Conservation (phyloP, 2,888 invertebrate genomes). For the Hyppa rectilinea region DNA sequence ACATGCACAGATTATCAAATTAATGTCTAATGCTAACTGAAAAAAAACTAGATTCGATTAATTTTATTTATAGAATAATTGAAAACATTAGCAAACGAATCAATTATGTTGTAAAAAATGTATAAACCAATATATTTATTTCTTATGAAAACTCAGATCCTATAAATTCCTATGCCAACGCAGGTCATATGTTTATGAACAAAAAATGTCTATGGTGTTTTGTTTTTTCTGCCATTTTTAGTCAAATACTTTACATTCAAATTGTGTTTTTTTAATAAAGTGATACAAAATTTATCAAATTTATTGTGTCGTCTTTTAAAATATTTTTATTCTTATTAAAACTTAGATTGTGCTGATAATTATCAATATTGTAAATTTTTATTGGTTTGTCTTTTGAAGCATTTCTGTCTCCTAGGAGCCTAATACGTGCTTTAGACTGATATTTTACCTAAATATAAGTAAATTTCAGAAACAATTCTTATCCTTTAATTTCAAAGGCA, state of each 20-base stretch:
- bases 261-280: slow-evolving; percentile 81
- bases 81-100: not conserved
- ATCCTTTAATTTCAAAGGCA: slow-evolving; percentile 31
- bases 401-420: slow-evolving; percentile 61
- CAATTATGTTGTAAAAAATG: not conserved
- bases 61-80: not conserved
- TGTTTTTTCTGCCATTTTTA: slow-evolving; percentile 86
- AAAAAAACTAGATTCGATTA: not conserved
- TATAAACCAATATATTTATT: not conserved
- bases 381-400: slow-evolving; percentile 52
- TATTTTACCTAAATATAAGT: slow-evolving; percentile 59
- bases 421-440: slow-evolving; percentile 59
- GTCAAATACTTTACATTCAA: slow-evolving; percentile 88
- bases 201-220: slow-evolving; percentile 84
- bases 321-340: slow-evolving; percentile 75
- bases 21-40: not conserved
- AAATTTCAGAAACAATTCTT: slow-evolving; percentile 46
- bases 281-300: slow-evolving; percentile 83
- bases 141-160: slow-evolving; percentile 14
- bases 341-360: slow-evolving; percentile 66
- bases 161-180: slow-evolving; percentile 43
- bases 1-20: not conserved
- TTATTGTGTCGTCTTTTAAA: slow-evolving; percentile 83
- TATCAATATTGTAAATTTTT: slow-evolving; percentile 59
- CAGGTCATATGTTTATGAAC: slow-evolving; percentile 61